These are phyloP conservation scores for Odobenus rosmarus DNA, from an alignment of 2,113 vertebrate genomes.

Conservation along the genomic window DNA sequence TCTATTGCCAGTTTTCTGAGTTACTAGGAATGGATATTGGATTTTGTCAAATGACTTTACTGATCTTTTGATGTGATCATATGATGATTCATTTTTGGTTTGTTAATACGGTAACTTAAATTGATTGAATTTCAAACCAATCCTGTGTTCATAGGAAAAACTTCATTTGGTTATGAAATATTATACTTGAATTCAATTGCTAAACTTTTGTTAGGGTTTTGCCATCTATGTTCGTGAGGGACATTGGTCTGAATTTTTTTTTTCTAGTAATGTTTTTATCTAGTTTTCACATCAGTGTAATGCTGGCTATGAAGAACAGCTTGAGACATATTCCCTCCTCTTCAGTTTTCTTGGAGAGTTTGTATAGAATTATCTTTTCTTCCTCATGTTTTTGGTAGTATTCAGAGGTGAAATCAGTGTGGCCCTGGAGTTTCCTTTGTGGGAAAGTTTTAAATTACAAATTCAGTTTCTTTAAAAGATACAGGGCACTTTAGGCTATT, in stretches of 20 bases:
- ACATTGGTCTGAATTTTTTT: not conserved
- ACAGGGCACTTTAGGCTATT: not conserved
- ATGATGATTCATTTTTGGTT: not conserved
- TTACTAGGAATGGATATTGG: not conserved
- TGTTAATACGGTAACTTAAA: not conserved
- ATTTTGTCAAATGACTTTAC: not conserved
- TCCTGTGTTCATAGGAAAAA: not conserved
- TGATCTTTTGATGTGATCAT: not conserved
- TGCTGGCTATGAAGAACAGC: not conserved
- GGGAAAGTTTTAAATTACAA: not conserved
- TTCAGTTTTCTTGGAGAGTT: not conserved
- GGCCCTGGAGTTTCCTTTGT: not conserved
- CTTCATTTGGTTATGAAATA: not conserved
- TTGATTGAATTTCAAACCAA: not conserved
- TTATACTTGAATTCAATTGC: not conserved
- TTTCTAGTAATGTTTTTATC: not conserved
- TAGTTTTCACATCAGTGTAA: not conserved
- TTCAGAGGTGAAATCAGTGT: not conserved
- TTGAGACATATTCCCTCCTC: not conserved
- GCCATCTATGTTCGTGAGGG: not conserved
- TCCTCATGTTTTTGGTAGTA: not conserved
- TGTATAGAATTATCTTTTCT: not conserved
- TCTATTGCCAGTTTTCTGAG: not conserved
- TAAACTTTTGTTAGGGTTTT: not conserved
- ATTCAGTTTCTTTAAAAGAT: not conserved